Evolutionary conservation across 2,888 invertebrate species (phyloP), one percentile per base, ranked within the genome.

Genomic region (Taphrorychus bicolor): DNA sequence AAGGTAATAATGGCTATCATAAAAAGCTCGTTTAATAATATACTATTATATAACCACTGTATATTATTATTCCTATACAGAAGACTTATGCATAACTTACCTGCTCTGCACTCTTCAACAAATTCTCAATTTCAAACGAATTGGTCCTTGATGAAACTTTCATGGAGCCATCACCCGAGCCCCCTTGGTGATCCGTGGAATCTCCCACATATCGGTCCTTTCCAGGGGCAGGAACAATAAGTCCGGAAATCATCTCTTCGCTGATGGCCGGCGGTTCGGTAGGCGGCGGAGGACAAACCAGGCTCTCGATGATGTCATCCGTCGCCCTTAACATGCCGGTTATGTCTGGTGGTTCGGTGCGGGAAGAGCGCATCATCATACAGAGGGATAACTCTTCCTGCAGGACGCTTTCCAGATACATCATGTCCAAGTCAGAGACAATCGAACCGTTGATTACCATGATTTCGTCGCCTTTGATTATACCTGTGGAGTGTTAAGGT

Each of bases 371-470:
- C 91, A 98, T 95, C 92, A 97, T 97, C 91, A 98, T 94, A 85
- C 95, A 95, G 71, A 98, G 88, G 53, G 94, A 91, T 72, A 94
- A 88, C 80, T 96, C 96, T 83, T 97, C 97, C 84, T 97, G 97
- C 75, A 98, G 87, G 72, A 97, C 94, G 80, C 94, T 95, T 84
- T 98, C 98, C 82, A 98, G 88, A 87, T 96, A 97, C 94, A 98
- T 97, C 97, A 98, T 98, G 88, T 98, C 98, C 85, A 98, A 88
- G 86, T 98, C 97, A 79, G 95, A 95, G 75, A 98, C 97, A 83
- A 97, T 95, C 77, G 97, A 96, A 74, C 97, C 95, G 86, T 98
- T 98, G 85, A 98, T 97, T 83, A 98, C 96, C 92, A 98, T 95
- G 83, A 98, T 97, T 87, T 98, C 98, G 85, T 98, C 98, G 78